phyloP scores from a whole-genome alignment of 2,113 vertebrate genomes.

The Saccopteryx bilineata region DNA sequence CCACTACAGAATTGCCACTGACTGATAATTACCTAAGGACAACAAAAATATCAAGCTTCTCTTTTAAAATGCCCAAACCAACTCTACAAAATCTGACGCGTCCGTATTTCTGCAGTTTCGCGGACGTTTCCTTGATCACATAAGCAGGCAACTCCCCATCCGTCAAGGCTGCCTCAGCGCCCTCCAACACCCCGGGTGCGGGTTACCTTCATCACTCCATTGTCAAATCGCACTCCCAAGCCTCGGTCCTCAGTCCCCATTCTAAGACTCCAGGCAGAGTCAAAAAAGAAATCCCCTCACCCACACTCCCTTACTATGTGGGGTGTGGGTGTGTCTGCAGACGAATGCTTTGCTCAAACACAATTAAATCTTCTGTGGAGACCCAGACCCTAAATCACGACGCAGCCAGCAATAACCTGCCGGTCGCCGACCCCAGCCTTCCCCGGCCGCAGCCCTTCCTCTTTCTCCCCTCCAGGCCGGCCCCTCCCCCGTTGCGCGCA shows the following conservation, averaged over 20 bases:
- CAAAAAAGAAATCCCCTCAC: slow-evolving; percentile 39
- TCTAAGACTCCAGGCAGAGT: background rate
- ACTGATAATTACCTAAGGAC: slow-evolving; percentile 25
- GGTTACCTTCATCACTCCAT: slow-evolving; percentile 74
- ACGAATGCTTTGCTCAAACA: background rate
- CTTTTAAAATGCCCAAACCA: slow-evolving; percentile 13
- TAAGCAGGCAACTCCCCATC: slow-evolving; percentile 42
- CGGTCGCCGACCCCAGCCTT: slow-evolving; percentile 59
- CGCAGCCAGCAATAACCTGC: background rate
- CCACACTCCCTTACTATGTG: background rate
- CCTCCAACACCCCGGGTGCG: slow-evolving; percentile 2
- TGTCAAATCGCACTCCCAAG: slow-evolving; percentile 76
- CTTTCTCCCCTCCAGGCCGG: slow-evolving; percentile 67
- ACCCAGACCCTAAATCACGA: background rate
- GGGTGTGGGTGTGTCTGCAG: slow-evolving; percentile 72
- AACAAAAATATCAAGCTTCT: slow-evolving; percentile 30
- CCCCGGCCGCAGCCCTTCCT: slow-evolving; percentile 77
- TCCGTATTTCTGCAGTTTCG: background rate
- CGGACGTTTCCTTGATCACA: slow-evolving; percentile 52
- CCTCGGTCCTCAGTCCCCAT: slow-evolving; percentile 59
- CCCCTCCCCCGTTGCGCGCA: slow-evolving; percentile 80
- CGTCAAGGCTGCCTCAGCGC: slow-evolving; percentile 16
- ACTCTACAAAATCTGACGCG: slow-evolving; percentile 52
- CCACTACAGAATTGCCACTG: background rate
- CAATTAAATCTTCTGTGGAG: background rate